phyloP scores from a whole-genome alignment of 2,888 invertebrate genomes.

The Cryptocephalus primarius region DNA sequence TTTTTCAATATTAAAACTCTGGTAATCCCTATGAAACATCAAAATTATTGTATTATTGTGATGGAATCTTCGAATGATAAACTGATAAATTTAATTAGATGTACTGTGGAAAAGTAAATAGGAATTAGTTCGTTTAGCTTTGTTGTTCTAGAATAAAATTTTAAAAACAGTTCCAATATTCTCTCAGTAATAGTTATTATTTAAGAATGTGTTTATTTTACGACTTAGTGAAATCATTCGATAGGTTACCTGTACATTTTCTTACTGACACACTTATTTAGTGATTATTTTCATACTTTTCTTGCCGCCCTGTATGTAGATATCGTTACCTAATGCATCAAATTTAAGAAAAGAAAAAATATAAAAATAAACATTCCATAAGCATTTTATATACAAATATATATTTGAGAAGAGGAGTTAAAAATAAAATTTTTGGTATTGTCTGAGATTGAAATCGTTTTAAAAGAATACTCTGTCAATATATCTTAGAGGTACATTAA shows the following conservation, averaged over 20 bases:
- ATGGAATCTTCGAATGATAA: too few species aligned
- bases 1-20: too few species aligned
- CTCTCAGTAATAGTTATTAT: too few species aligned
- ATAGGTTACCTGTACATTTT: not conserved
- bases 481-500: constrained; percentile 26
- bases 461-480: constrained; percentile 31
- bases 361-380: constrained; percentile 28
- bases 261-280: not conserved
- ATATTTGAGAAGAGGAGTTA: constrained; percentile 11
- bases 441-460: constrained; percentile 19
- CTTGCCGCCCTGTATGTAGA: constrained; percentile 17
- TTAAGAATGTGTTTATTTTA: not conserved
- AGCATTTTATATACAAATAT: constrained; percentile 1
- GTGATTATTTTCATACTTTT: constrained; percentile 1
- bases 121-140: too few species aligned
- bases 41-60: too few species aligned
- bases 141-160: too few species aligned
- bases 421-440: constrained; percentile 19
- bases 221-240: not conserved
- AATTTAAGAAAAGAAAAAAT: constrained; percentile 26
- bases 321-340: constrained; percentile 28
- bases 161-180: too few species aligned
- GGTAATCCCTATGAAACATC: too few species aligned
- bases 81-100: too few species aligned
- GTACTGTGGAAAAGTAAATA: too few species aligned